Base-by-base conservation (phyloP, 1,140 invertebrate genomes). In the Solenopsis invicta region DNA sequence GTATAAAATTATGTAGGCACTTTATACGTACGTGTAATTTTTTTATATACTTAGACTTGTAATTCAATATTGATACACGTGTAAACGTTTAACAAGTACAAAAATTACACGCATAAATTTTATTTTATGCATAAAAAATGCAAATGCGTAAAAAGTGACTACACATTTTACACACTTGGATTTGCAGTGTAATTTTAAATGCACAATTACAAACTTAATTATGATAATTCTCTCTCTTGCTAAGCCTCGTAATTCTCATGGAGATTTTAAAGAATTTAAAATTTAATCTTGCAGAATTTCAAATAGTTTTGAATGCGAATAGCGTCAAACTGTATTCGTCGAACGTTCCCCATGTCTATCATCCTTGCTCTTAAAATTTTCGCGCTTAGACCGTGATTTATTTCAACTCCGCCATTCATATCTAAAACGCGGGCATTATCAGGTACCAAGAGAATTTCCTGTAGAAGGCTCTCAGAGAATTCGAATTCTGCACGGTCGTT, bases 401-500 rank as follows among this genome's bases (percentile, higher is more conserved):
- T 77, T 77, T 77, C 74, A 34, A 59, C 56, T 76, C 16, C 37
- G 21, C 56, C 21, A 29, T 61, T 52, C 54, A 59, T 45, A 61
- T 48, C 56, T 62, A 61, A 61, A 77, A 48, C 21, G 37, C 37
- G 56, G 4, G 41, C 56, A 76, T 76, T 76, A 76, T 37, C 74
- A 54, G 72, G 29, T 16, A 75, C 21, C 69, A 34, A 52, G 56
- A 77, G 74, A 77, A 48, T 77, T 62, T 59, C 13, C 66, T 24
- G 66, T 69, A 50, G 41, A 69, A 21, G 66, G 66, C 66, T 69
- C 41, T 50, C 41, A 69, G 41, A 69, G 66, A 69, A 69, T 69
- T 69, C 66, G 56, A 77, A 77, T 77, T 62, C 74, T 61, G 56
- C 54, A 56, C 56, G 74, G 56, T 77, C 74, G 74, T 62, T 77